Conservation (phyloP, 2,797 vertebrate genomes). For the Melanitta fusca region DNA sequence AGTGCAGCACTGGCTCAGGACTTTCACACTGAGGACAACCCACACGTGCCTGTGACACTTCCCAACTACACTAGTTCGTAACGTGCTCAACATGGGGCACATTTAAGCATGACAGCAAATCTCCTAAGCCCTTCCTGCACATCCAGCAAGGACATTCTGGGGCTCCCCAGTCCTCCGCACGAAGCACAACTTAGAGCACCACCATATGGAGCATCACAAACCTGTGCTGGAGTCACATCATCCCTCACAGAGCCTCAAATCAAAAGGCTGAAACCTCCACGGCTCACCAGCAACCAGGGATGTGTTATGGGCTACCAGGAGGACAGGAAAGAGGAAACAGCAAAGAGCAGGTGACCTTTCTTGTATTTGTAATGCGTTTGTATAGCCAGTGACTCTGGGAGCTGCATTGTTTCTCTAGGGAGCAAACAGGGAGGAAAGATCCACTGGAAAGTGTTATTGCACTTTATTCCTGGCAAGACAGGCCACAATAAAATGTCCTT, state of each 20-base stretch:
- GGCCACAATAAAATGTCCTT: not conserved
- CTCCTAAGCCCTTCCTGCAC: not conserved
- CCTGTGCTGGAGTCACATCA: not conserved
- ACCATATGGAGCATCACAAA: no score
- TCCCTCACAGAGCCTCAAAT: conserved; percentile 3
- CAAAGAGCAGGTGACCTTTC: not conserved
- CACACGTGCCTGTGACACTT: not conserved
- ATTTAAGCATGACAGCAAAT: not conserved
- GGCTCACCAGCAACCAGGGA: not conserved
- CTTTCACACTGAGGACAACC: not conserved
- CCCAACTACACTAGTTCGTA: not conserved
- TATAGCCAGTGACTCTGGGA: not conserved
- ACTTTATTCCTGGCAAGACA: not conserved
- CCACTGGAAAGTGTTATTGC: not conserved
- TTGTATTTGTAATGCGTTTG: fast-evolving
- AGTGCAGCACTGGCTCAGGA: not conserved
- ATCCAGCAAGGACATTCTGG: no score
- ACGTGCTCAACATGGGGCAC: not conserved
- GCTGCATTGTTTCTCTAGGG: not conserved
- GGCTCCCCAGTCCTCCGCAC: no score
- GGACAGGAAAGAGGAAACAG: not conserved
- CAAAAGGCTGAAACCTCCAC: not conserved
- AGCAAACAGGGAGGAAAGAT: not conserved
- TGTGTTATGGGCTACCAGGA: not conserved
- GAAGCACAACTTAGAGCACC: no score